These are phyloP conservation scores for Caenorhabditis panamensis DNA, from an alignment of 2,888 invertebrate species.

Conservation along the genomic window DNA sequence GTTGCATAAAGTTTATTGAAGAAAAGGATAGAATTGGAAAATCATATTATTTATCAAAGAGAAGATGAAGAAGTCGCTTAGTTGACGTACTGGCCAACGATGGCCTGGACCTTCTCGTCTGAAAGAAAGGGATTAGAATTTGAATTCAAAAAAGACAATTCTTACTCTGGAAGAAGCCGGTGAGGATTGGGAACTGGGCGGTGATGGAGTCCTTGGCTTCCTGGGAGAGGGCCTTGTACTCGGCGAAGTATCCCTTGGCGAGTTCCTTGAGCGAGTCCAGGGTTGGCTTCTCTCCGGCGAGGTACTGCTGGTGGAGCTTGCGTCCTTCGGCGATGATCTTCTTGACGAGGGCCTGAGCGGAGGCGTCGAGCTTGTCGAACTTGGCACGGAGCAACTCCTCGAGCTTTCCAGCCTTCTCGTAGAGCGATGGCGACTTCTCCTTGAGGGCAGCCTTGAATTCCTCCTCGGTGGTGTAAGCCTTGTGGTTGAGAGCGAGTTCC, in stretches of 20 bases:
- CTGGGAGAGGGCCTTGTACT: conserved; percentile 73
- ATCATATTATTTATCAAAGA: conserved; percentile 11
- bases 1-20: conserved; percentile 18
- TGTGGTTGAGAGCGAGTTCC: conserved; percentile 74
- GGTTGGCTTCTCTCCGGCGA: conserved; percentile 76
- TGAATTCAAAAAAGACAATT: background rate
- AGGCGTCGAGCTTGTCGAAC: conserved; percentile 71
- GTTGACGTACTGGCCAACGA: conserved; percentile 62
- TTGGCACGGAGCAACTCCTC: conserved; percentile 68
- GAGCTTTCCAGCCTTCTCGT: conserved; percentile 74
- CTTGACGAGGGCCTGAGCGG: conserved; percentile 77
- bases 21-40: background rate
- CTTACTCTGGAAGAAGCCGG: conserved; percentile 73
- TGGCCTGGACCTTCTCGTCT: conserved; percentile 63
- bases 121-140: conserved; percentile 24
- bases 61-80: conserved; percentile 11
- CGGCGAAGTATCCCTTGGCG: conserved; percentile 64
- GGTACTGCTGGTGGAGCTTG: conserved; percentile 71
- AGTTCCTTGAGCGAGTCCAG: conserved; percentile 69
- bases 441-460: conserved; percentile 75
- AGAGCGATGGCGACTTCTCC: conserved; percentile 75
- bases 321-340: conserved; percentile 74
- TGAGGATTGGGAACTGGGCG: conserved; percentile 77
- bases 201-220: conserved; percentile 75
- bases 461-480: conserved; percentile 70